Evolutionary conservation across 2,888 invertebrate genomes (phyloP).

Genomic region (Meta bourneti): DNA sequence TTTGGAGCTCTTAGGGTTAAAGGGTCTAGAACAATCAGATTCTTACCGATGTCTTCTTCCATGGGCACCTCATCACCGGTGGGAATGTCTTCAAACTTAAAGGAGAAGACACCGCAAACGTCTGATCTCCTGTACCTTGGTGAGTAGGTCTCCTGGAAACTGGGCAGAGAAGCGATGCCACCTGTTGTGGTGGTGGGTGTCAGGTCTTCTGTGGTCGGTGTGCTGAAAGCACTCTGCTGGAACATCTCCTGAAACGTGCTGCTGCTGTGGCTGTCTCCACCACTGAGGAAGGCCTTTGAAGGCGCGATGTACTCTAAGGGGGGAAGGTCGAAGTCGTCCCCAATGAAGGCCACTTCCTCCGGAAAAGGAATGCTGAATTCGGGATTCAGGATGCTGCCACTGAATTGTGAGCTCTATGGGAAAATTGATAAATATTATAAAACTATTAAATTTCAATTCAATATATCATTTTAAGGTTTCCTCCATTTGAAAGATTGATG

Average conservation of each 20-base stretch:
- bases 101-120: conserved; percentile 76
- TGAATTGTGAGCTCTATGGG: conserved; percentile 69
- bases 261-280: conserved; percentile 20
- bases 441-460: not conserved
- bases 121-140: conserved; percentile 83
- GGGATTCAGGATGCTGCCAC: conserved; percentile 59
- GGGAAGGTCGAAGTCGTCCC: conserved; percentile 74
- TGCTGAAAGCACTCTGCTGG: conserved; percentile 41
- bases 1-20: too few relatives aligned
- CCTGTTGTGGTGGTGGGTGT: conserved; percentile 48
- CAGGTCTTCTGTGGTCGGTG: conserved; percentile 48
- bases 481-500: too few relatives aligned
- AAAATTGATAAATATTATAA: not conserved
- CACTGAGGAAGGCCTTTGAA: conserved; percentile 47
- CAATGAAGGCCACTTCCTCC: conserved; percentile 67
- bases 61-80: conserved; percentile 72
- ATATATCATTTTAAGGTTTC: too few relatives aligned
- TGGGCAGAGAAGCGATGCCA: conserved; percentile 76
- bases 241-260: conserved; percentile 74
- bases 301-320: conserved; percentile 71
- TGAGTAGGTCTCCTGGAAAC: conserved; percentile 81
- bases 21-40: not conserved
- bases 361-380: conserved; percentile 71
- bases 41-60: conserved; percentile 72
- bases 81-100: conserved; percentile 78